Conservation (phyloP, 1,140 invertebrate species). For the Antheraea mylitta region DNA sequence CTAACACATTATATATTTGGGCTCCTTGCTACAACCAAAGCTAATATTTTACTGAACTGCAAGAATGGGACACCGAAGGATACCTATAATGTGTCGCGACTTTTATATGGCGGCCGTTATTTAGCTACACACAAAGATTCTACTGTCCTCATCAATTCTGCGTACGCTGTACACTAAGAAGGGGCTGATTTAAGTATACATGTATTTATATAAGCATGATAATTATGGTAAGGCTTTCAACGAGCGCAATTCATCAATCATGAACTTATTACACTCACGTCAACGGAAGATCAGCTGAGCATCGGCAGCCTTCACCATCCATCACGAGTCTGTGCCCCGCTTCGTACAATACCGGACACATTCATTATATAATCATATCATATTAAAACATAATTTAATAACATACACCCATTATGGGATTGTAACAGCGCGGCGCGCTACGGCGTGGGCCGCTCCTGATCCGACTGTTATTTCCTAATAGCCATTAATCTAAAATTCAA, state of each 20-base stretch:
- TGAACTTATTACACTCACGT: slow-evolving; percentile 44
- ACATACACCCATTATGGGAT: slow-evolving; percentile 30
- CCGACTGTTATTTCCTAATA: slow-evolving; percentile 42
- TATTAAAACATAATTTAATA: slow-evolving; percentile 77
- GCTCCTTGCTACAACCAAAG: too few relatives aligned
- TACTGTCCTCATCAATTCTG: too few relatives aligned
- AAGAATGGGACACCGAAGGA: too few relatives aligned
- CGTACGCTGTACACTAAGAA: too few relatives aligned
- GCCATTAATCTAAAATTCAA: slow-evolving; percentile 74
- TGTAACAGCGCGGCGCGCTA: neutral
- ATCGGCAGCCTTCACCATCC: slow-evolving; percentile 12
- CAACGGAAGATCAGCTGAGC: slow-evolving; percentile 52
- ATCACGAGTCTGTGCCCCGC: slow-evolving; percentile 1
- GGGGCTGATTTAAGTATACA: too few relatives aligned
- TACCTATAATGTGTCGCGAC: too few relatives aligned
- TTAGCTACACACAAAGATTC: too few relatives aligned
- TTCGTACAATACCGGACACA: slow-evolving; percentile 56
- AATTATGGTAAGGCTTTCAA: slow-evolving; percentile 48
- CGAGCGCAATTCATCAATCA: slow-evolving; percentile 54
- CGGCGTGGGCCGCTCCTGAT: slow-evolving; percentile 38
- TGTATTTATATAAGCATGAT: slow-evolving; percentile 3
- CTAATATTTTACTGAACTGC: too few relatives aligned
- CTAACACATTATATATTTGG: too few relatives aligned
- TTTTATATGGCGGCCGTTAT: too few relatives aligned
- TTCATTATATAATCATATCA: slow-evolving; percentile 70